A percentile compares a stretch with the other conserved stretches of the same genome.
These are phyloP conservation scores for Urosaurus nigricauda DNA, from an alignment of 2,797 vertebrate species.

Conservation along the genomic window DNA sequence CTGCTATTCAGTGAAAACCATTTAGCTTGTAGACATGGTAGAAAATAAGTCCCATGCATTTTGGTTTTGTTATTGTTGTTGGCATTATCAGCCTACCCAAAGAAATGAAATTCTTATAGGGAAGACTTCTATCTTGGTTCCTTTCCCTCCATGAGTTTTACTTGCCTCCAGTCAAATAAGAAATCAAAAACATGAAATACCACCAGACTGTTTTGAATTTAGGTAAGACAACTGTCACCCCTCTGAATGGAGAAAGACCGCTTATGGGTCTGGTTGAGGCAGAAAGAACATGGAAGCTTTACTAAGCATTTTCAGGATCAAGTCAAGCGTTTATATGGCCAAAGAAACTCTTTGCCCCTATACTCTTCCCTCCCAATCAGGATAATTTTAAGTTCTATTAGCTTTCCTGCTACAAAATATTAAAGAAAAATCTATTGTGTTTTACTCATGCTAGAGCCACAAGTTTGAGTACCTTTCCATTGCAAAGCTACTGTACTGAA, in stretches of 20 bases:
- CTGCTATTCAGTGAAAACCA: background rate
- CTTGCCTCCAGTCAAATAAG: background rate
- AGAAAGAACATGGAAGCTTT: background rate
- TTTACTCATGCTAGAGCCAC: background rate
- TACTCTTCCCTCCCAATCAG: background rate
- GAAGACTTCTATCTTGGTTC: background rate
- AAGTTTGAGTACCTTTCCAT: background rate
- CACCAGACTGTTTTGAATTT: background rate
- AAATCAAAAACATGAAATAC: background rate
- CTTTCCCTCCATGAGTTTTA: background rate
- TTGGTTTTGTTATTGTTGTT: background rate
- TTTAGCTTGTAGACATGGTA: background rate
- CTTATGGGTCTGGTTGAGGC: background rate
- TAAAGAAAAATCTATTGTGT: background rate
- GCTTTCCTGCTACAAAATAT: background rate
- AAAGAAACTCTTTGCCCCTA: background rate
- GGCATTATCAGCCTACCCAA: background rate
- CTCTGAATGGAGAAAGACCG: background rate
- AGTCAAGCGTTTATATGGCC: background rate
- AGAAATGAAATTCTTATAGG: background rate
- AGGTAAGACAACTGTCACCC: too few species aligned
- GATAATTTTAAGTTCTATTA: slow-evolving; percentile 5
- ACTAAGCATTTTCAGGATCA: slow-evolving; percentile 4
- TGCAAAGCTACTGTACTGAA: background rate
- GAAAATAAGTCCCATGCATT: background rate